phyloP scores from a whole-genome alignment of 2,113 vertebrate genomes.

The Micronycteris hirsuta region DNA sequence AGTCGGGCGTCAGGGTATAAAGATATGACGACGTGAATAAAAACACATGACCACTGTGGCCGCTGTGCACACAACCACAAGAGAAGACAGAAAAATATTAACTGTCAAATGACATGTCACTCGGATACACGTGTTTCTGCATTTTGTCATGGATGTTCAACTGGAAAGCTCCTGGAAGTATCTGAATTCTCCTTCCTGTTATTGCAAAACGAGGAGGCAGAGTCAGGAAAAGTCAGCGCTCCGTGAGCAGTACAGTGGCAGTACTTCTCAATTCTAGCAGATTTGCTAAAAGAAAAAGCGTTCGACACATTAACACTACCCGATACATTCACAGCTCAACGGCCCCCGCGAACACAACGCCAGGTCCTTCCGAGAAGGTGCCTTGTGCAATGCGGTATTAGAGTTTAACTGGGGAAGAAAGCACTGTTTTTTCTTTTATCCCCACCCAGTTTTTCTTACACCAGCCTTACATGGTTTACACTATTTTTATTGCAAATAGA shows the following conservation, averaged over 20 bases:
- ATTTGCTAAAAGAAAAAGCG: slow-evolving; percentile 29
- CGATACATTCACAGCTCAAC: neutral
- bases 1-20: slow-evolving; percentile 72
- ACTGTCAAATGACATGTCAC: slow-evolving; percentile 76
- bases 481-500: slow-evolving; percentile 49
- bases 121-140: slow-evolving; percentile 78
- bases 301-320: neutral
- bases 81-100: slow-evolving; percentile 74
- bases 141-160: slow-evolving; percentile 70
- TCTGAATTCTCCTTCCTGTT: neutral
- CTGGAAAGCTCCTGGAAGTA: slow-evolving; percentile 75
- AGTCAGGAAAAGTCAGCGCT: neutral
- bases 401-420: neutral
- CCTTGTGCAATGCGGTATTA: neutral
- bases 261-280: slow-evolving; percentile 28
- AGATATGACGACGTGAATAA: slow-evolving; percentile 78
- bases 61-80: slow-evolving; percentile 67
- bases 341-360: neutral
- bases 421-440: slow-evolving; percentile 15
- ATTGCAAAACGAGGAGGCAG: neutral
- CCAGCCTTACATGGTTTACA: slow-evolving; percentile 27
- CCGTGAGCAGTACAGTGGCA: neutral
- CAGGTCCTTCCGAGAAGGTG: neutral
- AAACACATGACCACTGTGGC: slow-evolving; percentile 79
- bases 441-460: slow-evolving; percentile 6